These are phyloP conservation scores for Lineus longissimus DNA, from an alignment of 1,140 invertebrate species.

Conservation along the genomic window DNA sequence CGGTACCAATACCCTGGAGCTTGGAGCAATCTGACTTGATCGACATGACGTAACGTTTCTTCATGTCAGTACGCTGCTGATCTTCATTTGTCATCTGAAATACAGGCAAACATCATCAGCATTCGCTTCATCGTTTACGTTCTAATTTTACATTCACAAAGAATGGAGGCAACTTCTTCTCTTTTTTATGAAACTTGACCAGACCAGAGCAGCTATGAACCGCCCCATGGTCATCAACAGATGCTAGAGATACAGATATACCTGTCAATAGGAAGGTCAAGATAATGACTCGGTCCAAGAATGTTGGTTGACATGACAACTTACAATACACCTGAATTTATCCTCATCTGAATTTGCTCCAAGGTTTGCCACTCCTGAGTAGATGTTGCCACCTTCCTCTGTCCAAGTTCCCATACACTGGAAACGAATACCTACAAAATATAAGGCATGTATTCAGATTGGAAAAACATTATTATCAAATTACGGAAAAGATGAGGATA, in stretches of 20 bases:
- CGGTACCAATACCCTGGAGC: constrained; percentile 77
- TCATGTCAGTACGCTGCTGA: constrained; percentile 47
- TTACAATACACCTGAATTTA: constrained; percentile 49
- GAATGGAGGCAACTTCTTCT: neutral
- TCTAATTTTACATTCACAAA: too few relatives aligned
- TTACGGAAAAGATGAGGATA: too few relatives aligned
- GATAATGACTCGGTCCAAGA: too few relatives aligned
- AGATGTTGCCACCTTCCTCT: constrained; percentile 38
- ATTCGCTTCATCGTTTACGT: neutral
- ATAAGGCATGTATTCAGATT: too few relatives aligned
- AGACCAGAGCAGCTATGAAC: too few relatives aligned
- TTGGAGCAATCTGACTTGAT: constrained; percentile 42
- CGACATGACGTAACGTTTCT: constrained; percentile 46
- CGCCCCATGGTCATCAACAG: too few relatives aligned
- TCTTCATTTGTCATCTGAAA: constrained; percentile 47
- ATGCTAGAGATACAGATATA: too few relatives aligned
- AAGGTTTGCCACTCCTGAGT: constrained; percentile 62
- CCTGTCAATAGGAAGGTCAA: too few relatives aligned
- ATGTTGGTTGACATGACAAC: constrained; percentile 2
- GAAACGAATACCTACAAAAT: constrained; percentile 38
- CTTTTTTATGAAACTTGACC: too few relatives aligned
- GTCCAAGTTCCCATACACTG: constrained; percentile 50
- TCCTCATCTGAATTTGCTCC: constrained; percentile 40
- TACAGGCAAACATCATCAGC: neutral
- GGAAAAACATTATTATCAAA: too few relatives aligned